Base-by-base conservation (phyloP, 2,113 vertebrate genomes). In the Petromus typicus region DNA sequence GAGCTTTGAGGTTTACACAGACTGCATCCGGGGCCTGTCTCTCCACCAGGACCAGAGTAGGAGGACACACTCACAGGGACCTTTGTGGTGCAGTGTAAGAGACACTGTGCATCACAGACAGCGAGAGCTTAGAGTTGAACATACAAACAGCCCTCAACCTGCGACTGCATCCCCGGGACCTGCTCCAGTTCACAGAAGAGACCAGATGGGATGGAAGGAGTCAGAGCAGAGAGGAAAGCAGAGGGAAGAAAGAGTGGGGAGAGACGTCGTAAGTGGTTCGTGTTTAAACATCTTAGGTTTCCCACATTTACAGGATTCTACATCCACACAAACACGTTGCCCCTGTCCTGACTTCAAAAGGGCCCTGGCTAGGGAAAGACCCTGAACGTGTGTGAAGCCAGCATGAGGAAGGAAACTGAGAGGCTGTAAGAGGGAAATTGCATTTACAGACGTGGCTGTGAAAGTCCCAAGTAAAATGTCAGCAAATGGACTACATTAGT, bases 11-110 rank as follows among this genome's bases (percentile, higher is more conserved):
- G 40, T 10, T 5, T 12, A 9, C 43, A 30, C 0, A 18, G 6
- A 0, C 1, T 1, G 3, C 45, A n/a, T 95, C 43, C 25, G 23
- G 7, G 0, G 30, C 9, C 27, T 5, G 0, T 20, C 45, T 61
- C 59, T 34, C 37, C 23, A 51, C 56, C 14, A 3, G 14, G 64
- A 30, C 18, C 1, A 6, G 69, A 67, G 40, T 32, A 4, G 11
- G 56, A 79, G 56, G 66, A 25, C 37, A 4, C 22, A 12, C 8
- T 43, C 34, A 3, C 22, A 17, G 0, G 7, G 37, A 34, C 3
- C 17, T n/a, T 67, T 13, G 16, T 3, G 43, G n/a, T 0, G 0
- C 34, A 20, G 34, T 25, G 6, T 3, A 25, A 61, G 30, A 14
- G 22, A 82, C 2, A 5, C 32, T n/a, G 51, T 8, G 0, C 13